These are phyloP conservation scores for Pantelozetes paolii DNA, from an alignment of 2,888 invertebrate species.

Conservation along the genomic window DNA sequence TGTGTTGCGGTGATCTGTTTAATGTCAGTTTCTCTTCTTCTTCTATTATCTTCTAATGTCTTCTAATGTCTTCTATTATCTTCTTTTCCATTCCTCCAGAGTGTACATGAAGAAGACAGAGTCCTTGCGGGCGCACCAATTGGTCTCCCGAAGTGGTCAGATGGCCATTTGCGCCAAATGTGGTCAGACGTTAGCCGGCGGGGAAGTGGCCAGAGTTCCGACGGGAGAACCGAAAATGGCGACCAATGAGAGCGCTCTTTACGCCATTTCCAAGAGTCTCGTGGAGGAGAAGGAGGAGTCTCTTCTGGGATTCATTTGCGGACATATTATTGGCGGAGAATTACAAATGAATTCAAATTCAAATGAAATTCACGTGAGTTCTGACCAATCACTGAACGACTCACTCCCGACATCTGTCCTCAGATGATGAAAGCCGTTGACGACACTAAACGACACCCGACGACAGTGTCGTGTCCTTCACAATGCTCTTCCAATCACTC, in stretches of 20 bases:
- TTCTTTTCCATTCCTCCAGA: neutral
- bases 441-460: too few relatives aligned
- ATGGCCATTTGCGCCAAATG: constrained; percentile 37
- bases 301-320: constrained; percentile 43
- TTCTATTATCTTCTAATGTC: neutral
- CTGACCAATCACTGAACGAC: neutral
- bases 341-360: neutral
- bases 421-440: too few relatives aligned
- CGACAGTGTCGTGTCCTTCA: too few relatives aligned
- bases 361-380: neutral
- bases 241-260: neutral
- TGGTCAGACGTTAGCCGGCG: constrained; percentile 22
- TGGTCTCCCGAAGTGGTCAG: too few relatives aligned
- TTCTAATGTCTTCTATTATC: neutral
- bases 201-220: neutral
- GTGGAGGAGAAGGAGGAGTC: neutral
- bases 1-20: constrained; percentile 47
- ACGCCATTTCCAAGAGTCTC: neutral
- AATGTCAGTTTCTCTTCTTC: constrained; percentile 43
- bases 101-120: constrained; percentile 40
- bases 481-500: constrained; percentile 47
- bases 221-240: neutral
- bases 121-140: constrained; percentile 19
- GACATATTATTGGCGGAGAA: constrained; percentile 44
- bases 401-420: neutral